Evolutionary conservation across 2,888 invertebrate genomes (phyloP).

Genomic region (Lepidocyrtinus sp.): DNA sequence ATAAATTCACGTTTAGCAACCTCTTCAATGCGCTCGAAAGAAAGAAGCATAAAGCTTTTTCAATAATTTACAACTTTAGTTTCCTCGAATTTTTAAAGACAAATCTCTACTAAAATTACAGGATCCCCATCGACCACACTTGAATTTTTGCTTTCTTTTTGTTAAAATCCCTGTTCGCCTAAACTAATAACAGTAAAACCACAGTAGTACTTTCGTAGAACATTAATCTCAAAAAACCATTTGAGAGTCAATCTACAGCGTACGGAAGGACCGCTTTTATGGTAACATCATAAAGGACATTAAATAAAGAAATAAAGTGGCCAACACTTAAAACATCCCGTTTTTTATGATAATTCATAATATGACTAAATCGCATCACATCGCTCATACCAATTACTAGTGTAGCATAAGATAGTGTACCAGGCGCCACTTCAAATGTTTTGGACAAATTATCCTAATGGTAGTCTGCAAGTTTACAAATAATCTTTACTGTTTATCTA

Average conservation of each 20-base stretch:
- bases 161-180: conserved; percentile 22
- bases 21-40: too few species aligned
- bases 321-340: conserved; percentile 15
- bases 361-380: conserved; percentile 24
- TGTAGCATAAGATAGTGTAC: too few species aligned
- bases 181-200: conserved; percentile 20
- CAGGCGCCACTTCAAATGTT: conserved; percentile 31
- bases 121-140: too few species aligned
- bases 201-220: neutral
- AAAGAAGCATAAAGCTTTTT: too few species aligned
- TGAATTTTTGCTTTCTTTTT: too few species aligned
- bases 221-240: neutral
- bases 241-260: neutral
- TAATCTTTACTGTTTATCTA: conserved; percentile 20
- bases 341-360: conserved; percentile 27
- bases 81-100: too few species aligned
- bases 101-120: too few species aligned
- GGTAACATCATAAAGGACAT: conserved; percentile 13
- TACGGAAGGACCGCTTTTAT: too few species aligned
- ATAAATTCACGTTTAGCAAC: too few species aligned
- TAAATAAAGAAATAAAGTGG: neutral
- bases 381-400: too few species aligned
- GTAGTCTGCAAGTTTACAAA: conserved; percentile 8
- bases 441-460: neutral
- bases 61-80: too few species aligned